Evolutionary conservation across 1,140 invertebrate genomes (phyloP).

Genomic region (Aradophagus sp.): DNA sequence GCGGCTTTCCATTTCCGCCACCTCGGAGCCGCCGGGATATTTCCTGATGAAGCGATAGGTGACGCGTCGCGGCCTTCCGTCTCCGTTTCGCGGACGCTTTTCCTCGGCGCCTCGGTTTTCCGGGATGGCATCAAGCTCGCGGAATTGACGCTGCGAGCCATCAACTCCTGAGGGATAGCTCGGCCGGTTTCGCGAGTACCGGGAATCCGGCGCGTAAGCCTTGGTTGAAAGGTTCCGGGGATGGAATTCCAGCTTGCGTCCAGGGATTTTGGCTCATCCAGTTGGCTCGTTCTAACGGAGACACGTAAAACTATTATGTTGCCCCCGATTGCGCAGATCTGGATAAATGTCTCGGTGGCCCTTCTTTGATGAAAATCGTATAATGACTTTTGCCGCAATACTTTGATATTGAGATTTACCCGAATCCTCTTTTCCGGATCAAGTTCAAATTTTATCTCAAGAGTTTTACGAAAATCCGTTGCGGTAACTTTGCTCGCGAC

Average conservation of each 20-base stretch:
- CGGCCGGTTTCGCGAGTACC: constrained; percentile 40
- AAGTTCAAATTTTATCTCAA: too few relatives aligned
- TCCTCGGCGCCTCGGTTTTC: neutral
- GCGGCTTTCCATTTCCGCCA: constrained; percentile 8
- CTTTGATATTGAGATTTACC: constrained; percentile 3
- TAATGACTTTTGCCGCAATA: constrained; percentile 12
- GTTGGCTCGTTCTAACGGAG: constrained; percentile 16
- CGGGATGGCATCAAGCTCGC: neutral
- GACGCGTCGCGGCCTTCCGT: constrained; percentile 10
- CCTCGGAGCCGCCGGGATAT: too few relatives aligned
- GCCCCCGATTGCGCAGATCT: constrained; percentile 10
- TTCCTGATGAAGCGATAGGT: constrained; percentile 35
- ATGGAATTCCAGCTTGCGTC: constrained; percentile 36
- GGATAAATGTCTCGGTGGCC: constrained; percentile 28
- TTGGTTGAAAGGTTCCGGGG: constrained; percentile 46
- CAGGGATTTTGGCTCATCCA: constrained; percentile 25
- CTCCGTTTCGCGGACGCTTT: constrained; percentile 8
- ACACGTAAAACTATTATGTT: constrained; percentile 30
- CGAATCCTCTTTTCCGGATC: too few relatives aligned
- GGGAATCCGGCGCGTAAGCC: constrained; percentile 48
- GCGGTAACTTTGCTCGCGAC: too few relatives aligned
- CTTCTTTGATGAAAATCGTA: constrained; percentile 11
- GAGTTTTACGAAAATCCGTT: too few relatives aligned
- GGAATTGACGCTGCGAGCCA: constrained; percentile 38
- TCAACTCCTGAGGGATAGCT: constrained; percentile 18